Conservation (phyloP, 1,140 invertebrate genomes). For the Drosophila melanogaster region DNA sequence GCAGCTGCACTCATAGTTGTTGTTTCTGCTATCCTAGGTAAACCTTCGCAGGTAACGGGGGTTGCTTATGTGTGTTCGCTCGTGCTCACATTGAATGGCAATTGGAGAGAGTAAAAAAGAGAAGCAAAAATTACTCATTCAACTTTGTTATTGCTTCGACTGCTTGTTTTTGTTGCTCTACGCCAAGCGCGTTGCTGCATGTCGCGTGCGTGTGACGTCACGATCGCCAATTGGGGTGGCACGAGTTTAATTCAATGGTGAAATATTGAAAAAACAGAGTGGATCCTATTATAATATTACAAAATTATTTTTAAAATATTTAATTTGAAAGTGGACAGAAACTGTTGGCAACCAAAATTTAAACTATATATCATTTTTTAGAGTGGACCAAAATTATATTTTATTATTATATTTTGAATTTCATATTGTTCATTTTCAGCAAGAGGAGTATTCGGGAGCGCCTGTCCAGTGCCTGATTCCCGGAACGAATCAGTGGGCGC, state of each 20-base stretch:
- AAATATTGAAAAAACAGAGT: slow-evolving; percentile 12
- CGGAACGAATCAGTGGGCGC: slow-evolving; percentile 88
- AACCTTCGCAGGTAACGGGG: slow-evolving; percentile 20
- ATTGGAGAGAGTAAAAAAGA: slow-evolving; percentile 10
- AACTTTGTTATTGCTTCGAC: slow-evolving; percentile 19
- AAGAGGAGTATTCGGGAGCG: slow-evolving; percentile 94
- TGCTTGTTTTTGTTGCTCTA: slow-evolving; percentile 16
- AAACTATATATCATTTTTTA: too few relatives aligned
- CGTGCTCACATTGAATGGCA: slow-evolving; percentile 31
- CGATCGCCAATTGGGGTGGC: slow-evolving; percentile 38
- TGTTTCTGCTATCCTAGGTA: slow-evolving; percentile 20
- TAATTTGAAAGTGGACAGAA: neutral
- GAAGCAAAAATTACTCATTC: slow-evolving; percentile 25
- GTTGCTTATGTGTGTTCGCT: slow-evolving; percentile 17
- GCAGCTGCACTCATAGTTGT: slow-evolving; percentile 26
- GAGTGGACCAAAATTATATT: too few relatives aligned
- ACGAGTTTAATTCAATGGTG: slow-evolving; percentile 15
- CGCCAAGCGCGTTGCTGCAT: slow-evolving; percentile 63
- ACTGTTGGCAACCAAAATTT: too few relatives aligned
- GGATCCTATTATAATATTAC: neutral
- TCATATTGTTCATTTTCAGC: slow-evolving; percentile 85
- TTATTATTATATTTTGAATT: too few relatives aligned
- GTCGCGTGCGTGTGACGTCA: slow-evolving; percentile 63
- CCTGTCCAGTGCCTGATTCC: slow-evolving; percentile 90
- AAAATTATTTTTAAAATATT: neutral